These are phyloP conservation scores for Dynastes tityus DNA, from an alignment of 2,888 invertebrate species.

Conservation along the genomic window DNA sequence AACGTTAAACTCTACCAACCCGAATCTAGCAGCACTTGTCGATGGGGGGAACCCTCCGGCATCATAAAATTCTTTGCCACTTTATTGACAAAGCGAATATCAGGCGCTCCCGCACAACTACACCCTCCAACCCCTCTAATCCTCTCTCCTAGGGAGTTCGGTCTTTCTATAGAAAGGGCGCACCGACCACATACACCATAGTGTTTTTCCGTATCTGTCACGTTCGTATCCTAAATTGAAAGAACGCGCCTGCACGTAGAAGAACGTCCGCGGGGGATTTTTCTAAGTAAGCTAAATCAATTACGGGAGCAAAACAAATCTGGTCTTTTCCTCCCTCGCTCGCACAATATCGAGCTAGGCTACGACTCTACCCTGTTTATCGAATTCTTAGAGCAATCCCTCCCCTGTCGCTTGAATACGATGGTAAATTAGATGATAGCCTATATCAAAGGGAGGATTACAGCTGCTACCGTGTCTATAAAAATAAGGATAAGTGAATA, in stretches of 20 bases:
- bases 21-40: too few relatives aligned
- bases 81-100: constrained; percentile 30
- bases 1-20: too few relatives aligned
- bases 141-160: too few relatives aligned
- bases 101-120: not conserved
- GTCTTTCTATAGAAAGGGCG: not conserved
- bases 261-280: constrained; percentile 12
- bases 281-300: constrained; percentile 40
- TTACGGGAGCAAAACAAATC: constrained; percentile 31
- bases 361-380: not conserved
- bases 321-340: not conserved
- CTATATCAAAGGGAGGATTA: not conserved
- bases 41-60: constrained; percentile 32
- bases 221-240: constrained; percentile 28
- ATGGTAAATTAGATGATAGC: constrained; percentile 16
- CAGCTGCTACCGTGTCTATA: too few relatives aligned
- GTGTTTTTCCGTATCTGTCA: constrained; percentile 38
- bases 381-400: not conserved
- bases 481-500: too few relatives aligned
- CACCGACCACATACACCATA: not conserved
- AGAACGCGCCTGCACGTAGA: not conserved
- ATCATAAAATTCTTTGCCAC: constrained; percentile 27
- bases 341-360: not conserved
- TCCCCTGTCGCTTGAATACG: not conserved
- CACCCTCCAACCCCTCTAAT: not conserved